These are phyloP conservation scores for Sinotaia quadrata DNA, from an alignment of 2,888 invertebrate genomes.

Conservation along the genomic window DNA sequence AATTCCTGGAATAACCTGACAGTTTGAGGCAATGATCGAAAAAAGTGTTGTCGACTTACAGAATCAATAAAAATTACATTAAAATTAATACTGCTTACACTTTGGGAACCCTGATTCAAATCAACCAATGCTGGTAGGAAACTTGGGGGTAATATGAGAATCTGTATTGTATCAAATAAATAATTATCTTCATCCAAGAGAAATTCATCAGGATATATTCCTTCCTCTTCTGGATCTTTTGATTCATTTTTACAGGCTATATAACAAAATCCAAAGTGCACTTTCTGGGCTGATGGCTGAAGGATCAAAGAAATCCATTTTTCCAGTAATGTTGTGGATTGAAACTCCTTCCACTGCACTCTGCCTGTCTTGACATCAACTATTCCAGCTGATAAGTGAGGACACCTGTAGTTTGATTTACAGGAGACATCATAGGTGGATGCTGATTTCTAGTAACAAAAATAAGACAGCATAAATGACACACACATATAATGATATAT, in stretches of 20 bases:
- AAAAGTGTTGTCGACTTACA: constrained; percentile 59
- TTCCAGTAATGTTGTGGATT: background rate
- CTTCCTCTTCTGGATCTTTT: background rate
- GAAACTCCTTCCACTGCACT: constrained; percentile 15
- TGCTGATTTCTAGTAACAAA: no score
- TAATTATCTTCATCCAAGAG: background rate
- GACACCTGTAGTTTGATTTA: no score
- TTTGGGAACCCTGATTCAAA: background rate
- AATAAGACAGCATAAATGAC: no score
- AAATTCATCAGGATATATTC: background rate
- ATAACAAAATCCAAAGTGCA: constrained; percentile 24
- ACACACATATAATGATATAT: no score
- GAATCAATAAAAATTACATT: constrained; percentile 61
- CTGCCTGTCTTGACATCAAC: background rate
- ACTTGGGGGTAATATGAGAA: constrained; percentile 36
- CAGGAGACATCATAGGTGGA: no score
- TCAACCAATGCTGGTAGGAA: background rate
- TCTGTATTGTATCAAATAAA: constrained; percentile 16
- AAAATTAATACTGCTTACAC: constrained; percentile 41
- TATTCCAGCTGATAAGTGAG: constrained; percentile 7
- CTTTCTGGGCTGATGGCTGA: background rate
- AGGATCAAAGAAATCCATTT: constrained; percentile 10
- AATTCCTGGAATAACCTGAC: constrained; percentile 41
- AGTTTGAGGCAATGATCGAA: constrained; percentile 52
- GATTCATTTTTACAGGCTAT: background rate